Conservation (phyloP, 2,113 vertebrate genomes). For the Anser cygnoides region DNA sequence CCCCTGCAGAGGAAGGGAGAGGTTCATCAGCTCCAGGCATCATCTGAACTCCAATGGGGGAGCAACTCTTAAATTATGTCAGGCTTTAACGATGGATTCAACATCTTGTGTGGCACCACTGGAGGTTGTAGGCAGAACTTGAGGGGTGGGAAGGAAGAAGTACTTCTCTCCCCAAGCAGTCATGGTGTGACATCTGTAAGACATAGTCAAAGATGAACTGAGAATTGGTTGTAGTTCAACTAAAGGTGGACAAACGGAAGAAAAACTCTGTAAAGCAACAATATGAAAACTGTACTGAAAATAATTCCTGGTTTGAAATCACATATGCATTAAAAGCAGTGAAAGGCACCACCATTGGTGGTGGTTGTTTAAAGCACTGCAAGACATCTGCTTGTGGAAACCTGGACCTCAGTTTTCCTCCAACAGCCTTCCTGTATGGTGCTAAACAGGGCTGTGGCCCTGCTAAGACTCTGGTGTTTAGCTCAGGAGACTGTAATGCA, state of each 20-base stretch:
- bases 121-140: background rate
- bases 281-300: background rate
- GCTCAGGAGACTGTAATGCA: background rate
- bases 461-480: background rate
- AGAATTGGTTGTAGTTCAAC: background rate
- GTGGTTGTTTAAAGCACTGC: background rate
- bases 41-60: background rate
- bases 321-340: background rate
- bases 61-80: background rate
- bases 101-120: background rate
- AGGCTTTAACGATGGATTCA: background rate
- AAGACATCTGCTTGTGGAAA: background rate
- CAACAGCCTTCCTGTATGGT: background rate
- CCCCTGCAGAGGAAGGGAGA: background rate
- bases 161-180: background rate
- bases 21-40: background rate
- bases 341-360: too few relatives aligned
- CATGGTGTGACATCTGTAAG: accelerated
- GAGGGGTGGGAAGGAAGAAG: background rate
- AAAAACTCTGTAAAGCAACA: background rate
- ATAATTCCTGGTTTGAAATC: background rate
- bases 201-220: background rate
- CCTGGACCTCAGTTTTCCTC: background rate
- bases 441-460: background rate
- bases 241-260: background rate